Base-by-base conservation (phyloP, 2,113 vertebrate genomes). In the Centropus unirufus region DNA sequence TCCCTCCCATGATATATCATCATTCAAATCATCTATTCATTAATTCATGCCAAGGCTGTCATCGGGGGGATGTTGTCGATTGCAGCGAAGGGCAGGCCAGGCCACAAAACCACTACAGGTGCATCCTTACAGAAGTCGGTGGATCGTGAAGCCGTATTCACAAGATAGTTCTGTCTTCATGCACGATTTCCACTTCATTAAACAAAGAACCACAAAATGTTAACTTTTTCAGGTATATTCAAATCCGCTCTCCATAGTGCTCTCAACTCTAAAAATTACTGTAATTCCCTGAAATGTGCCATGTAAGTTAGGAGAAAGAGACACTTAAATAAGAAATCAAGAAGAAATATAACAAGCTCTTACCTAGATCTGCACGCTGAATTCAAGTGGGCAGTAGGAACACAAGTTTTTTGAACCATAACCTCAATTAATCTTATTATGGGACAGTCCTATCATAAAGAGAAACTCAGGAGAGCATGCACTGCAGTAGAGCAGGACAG, bases 21-120 rank as follows among this genome's bases (percentile, higher is more conserved):
- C 54, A 58, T 86, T 86, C 76, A 74, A 80, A 95, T 30, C 36
- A 94, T 61, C 52, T 61, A 36, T 76, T 52, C 58, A 49, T 85
- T 73, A 51, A 64, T 54, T 74, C 40, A 40, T 88, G 64, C 58
- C 75, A 42, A 88, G 86, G 29, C 75, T 92, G 72, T 90, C 83
- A 61, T 83, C 67, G 49, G 20, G 40, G 57, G 34, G 49, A 66
- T 49, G 75, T 82, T 52, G n/a, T 90, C 94, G 66, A 51, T 66
- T 59, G 46, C 93, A 88, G 63, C 67, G 47, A 69, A 61, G 52
- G 76, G 87, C 85, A 89, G 69, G 63, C 52, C 23, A 39, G 62
- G 22, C 74, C 39, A 67, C 82, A 79, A 82, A 82, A 7, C 9
- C 64, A 19, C 64, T 70, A 12, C 22, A 34, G 42, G 39, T 2